Base-by-base conservation (phyloP, 2,888 invertebrate genomes). In the Diarsia rubi region DNA sequence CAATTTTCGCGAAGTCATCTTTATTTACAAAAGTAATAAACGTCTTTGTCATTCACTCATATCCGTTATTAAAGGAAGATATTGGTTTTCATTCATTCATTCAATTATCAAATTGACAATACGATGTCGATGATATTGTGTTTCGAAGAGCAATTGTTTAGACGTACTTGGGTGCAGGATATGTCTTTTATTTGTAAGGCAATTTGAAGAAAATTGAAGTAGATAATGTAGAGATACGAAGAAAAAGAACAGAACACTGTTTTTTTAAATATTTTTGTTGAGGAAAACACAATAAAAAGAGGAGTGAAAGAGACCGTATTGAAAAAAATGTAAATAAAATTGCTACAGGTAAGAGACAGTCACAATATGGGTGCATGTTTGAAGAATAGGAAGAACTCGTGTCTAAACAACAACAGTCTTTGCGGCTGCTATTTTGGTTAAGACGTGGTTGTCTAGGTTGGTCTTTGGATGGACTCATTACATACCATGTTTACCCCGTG, bases 51-150 rank as follows among this genome's bases (percentile, higher is more conserved):
- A 57, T 64, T 78, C 45, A 79, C 52, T 74, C 42, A 67, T 75
- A 57, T 62, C 45, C 31, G 24, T 27, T 78, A 24, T 24, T 24
- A 52, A 65, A 62, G n/a, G 24, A 44, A 69, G 65, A 19, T 62
- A 64, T 69, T 27, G 45, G 60, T 73, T 84, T 70, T 62, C 72
- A 81, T 73, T 81, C 42, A 77, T 70, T 62, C 72, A 81, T 77
- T 81, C 42, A 77, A 77, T 76, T 70, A 70, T 45, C 49, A 62
- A 74, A 52, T 31, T 9, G 60, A 27, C 64, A 65, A 68, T 77
- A 81, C 67, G 19, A 49, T 60, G 60, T 60, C 21, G 19, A 21
- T 27, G 42, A 52, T 47, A 75, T 70, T 83, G 44, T 62, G 27
- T 54, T 74, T 74, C n/a, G 6, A 70, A 69, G 11, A 62, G 19